Percentiles rank a stretch among this genome's conserved stretches.
These are phyloP conservation scores for Amphiduros pacificus DNA, from an alignment of 2,888 invertebrate species.

Conservation along the genomic window DNA sequence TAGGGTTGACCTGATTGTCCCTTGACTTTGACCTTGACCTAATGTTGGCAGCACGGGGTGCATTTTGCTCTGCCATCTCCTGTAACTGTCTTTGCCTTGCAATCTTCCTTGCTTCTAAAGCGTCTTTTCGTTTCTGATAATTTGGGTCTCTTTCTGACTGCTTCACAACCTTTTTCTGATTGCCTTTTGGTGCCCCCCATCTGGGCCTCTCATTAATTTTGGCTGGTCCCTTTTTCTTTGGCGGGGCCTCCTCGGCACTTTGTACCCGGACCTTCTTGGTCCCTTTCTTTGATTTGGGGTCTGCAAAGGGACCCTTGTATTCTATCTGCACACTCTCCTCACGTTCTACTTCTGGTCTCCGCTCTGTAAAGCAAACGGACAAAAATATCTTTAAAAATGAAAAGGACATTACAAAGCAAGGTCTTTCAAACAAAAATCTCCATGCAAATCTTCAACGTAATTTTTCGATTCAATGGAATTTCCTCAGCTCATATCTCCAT, in stretches of 20 bases:
- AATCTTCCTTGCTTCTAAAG: conserved; percentile 36
- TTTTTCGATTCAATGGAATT: too few species aligned
- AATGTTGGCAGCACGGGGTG: neutral
- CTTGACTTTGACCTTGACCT: conserved; percentile 18
- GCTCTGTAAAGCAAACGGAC: too few species aligned
- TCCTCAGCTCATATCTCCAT: too few species aligned
- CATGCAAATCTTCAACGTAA: too few species aligned
- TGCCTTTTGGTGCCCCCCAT: conserved; percentile 46
- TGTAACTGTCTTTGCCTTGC: conserved; percentile 45
- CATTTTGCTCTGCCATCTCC: conserved; percentile 33
- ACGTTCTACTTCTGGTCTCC: too few species aligned
- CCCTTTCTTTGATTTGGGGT: conserved; percentile 35
- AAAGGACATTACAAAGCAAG: too few species aligned
- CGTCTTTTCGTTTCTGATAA: conserved; percentile 38
- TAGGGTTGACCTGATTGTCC: neutral
- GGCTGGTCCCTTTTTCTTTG: conserved; percentile 33
- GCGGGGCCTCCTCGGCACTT: conserved; percentile 36
- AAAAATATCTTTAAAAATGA: too few species aligned
- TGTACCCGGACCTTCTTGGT: conserved; percentile 42
- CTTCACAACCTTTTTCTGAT: conserved; percentile 37
- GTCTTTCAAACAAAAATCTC: too few species aligned
- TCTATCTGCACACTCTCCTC: too few species aligned
- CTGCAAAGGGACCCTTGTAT: too few species aligned
- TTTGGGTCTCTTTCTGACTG: conserved; percentile 55
- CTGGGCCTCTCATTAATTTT: conserved; percentile 28